These are phyloP conservation scores for Galago senegalensis DNA, from an alignment of 2,797 vertebrate species.

Conservation along the genomic window DNA sequence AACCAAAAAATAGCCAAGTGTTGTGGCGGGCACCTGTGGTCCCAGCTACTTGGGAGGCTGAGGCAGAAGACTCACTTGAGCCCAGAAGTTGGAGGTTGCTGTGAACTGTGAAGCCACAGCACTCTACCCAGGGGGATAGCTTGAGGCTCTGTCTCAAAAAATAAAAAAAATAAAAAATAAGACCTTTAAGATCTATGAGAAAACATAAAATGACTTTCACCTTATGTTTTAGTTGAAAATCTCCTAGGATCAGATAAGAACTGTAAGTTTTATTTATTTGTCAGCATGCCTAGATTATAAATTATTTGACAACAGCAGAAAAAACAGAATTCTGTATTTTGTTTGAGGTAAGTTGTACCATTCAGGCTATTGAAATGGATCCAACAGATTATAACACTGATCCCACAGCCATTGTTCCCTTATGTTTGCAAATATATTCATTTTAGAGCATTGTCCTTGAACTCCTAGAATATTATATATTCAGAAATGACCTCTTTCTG, in stretches of 20 bases:
- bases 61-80: no score
- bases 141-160: no score
- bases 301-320: neutral
- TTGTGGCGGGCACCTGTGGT: no score
- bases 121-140: no score
- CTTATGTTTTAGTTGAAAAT: neutral
- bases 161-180: neutral
- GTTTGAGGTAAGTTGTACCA: neutral
- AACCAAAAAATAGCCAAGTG: no score
- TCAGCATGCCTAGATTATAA: neutral
- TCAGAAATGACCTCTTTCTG: neutral
- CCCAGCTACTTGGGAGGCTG: no score
- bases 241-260: neutral
- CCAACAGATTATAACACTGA: neutral
- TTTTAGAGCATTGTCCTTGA: neutral
- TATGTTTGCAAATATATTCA: neutral
- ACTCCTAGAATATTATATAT: neutral
- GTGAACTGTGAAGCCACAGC: no score
- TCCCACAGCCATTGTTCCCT: neutral
- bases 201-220: neutral
- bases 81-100: no score
- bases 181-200: neutral
- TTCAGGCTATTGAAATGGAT: neutral
- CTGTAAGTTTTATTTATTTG: neutral
- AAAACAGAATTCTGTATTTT: neutral